A percentile compares a stretch with the other conserved stretches of the same genome.
These are phyloP conservation scores for Mareca strepera DNA, from an alignment of 2,797 vertebrate genomes.

Conservation along the genomic window DNA sequence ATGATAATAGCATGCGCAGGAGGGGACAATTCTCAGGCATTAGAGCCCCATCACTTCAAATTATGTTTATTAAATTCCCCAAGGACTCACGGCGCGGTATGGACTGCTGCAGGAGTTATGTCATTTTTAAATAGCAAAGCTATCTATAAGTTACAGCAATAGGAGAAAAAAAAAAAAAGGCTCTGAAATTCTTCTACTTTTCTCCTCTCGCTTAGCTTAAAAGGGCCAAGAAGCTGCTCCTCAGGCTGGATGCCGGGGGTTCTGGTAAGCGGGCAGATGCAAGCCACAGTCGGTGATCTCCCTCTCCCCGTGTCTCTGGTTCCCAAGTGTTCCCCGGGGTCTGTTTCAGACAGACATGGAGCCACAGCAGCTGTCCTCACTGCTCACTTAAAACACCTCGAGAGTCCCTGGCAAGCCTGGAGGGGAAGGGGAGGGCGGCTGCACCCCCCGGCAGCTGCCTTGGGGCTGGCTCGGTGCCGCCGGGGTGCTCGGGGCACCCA, in stretches of 20 bases:
- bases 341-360: too few species aligned
- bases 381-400: neutral
- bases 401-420: too few species aligned
- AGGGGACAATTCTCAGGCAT: neutral
- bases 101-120: slow-evolving; percentile 8
- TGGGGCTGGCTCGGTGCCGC: too few species aligned
- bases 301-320: neutral
- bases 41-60: slow-evolving; percentile 9
- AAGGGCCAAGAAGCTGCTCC: neutral
- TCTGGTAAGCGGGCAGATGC: neutral
- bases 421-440: too few species aligned
- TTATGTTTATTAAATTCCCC: slow-evolving; percentile 12
- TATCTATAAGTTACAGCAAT: neutral
- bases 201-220: neutral
- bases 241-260: neutral
- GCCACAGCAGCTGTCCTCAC: too few species aligned
- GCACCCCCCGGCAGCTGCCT: too few species aligned
- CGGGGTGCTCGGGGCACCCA: too few species aligned
- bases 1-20: neutral
- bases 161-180: neutral
- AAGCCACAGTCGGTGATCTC: neutral
- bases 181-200: neutral
- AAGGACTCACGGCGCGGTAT: neutral
- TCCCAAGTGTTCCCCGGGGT: neutral
- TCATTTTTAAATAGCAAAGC: slow-evolving; percentile 12